Evolutionary conservation across 92 coral and sea anemone genomes (phyloP).

Genomic region (Plumapathes pennacea): DNA sequence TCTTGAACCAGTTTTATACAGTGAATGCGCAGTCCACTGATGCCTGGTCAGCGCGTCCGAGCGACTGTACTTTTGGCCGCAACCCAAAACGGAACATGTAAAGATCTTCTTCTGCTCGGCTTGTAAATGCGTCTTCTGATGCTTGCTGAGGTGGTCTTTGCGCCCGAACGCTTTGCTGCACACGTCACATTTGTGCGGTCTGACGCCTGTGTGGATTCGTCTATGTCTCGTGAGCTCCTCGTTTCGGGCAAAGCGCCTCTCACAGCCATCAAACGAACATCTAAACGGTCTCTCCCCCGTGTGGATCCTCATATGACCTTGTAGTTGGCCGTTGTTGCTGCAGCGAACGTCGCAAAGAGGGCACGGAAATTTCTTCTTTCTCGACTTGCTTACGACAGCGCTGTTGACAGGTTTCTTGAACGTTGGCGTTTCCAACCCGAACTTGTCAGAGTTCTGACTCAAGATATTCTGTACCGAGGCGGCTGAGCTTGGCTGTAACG

Average conservation of each 20-base stretch:
- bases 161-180: slow-evolving; percentile 93
- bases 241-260: slow-evolving; percentile 87
- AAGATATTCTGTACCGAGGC: background rate
- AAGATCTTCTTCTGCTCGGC: slow-evolving; percentile 76
- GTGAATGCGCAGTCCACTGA: slow-evolving; percentile 79
- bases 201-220: slow-evolving; percentile 87
- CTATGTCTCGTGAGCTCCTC: slow-evolving; percentile 91
- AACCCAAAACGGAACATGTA: slow-evolving; percentile 64
- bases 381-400: slow-evolving; percentile 28
- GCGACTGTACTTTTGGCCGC: slow-evolving; percentile 88
- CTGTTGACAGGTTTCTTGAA: slow-evolving; percentile 34
- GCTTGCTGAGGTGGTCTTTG: slow-evolving; percentile 89
- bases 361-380: slow-evolving; percentile 90
- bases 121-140: slow-evolving; percentile 85
- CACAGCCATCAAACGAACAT: slow-evolving; percentile 78
- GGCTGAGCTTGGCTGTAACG: slow-evolving; percentile 7
- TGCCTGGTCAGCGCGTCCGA: slow-evolving; percentile 87
- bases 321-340: slow-evolving; percentile 91
- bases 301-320: slow-evolving; percentile 88
- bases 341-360: slow-evolving; percentile 90
- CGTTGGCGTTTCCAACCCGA: slow-evolving; percentile 27
- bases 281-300: slow-evolving; percentile 86
- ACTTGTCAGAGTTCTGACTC: slow-evolving; percentile 7
- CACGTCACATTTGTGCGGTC: slow-evolving; percentile 85
- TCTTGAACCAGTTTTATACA: slow-evolving; percentile 42